Evolutionary conservation across 2,888 invertebrate species (phyloP), one percentile per base, ranked within the genome.

Genomic region (Pachycephus smyrnensis): DNA sequence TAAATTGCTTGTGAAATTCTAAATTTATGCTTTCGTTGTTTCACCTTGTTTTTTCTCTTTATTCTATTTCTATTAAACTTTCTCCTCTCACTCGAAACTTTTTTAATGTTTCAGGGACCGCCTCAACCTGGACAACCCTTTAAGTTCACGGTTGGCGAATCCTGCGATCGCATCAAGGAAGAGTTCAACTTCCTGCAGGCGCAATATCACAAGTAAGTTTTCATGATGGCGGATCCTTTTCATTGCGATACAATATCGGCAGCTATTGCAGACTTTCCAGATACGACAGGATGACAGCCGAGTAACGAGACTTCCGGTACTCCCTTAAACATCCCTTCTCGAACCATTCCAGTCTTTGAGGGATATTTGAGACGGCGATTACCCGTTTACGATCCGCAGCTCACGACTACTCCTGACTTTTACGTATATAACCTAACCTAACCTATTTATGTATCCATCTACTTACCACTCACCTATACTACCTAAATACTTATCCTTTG

Each of bases 151-250:
- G 96, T 98, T 84, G 95, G 95, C 80, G 98, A 98, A 92, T 96
- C 97, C 82, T 98, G 98, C 92, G 98, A 98, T 92, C 94, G 98
- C 91, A 98, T 98, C 89, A 98, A 98, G 92, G 98, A 98, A 92
- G 98, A 98, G 92, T 98, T 98, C 92, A 97, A 96, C 92, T 98
- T 97, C 92, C 94, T 98, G 84, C 98, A 98, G 92, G 97, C 97
- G 80, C 98, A 98, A 93, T 98, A 98, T 93, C 98, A 98, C 94
- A 97, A 96, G 98, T 98, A 92, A 96, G 95, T 94, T 92, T 86
- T 77, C 23, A 23, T 68, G 30, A 32, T 68, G 23, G 23, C 55
- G 55, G 55, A 55, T 55, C 2, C 55, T 55, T 23, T 55, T 55
- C 23, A 6, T 9, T 23, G 55, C 9, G 55, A 55, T 55, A 55